Conservation (phyloP, 2,888 invertebrate genomes). For the Melanotus villosus region DNA sequence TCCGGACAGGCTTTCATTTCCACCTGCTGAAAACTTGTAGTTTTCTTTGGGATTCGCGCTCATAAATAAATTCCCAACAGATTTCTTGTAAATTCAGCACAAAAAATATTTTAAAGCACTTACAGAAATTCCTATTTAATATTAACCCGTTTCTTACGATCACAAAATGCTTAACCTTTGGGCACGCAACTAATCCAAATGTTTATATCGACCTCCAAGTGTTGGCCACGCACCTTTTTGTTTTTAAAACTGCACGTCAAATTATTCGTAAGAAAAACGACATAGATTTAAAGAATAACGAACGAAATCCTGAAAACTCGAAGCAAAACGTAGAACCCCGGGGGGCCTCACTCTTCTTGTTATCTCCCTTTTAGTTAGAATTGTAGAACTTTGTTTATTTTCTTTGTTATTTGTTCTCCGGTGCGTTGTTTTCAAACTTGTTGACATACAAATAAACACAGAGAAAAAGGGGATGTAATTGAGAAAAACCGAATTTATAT, state of each 20-base stretch:
- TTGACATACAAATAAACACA: conserved; percentile 4
- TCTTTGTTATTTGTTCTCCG: conserved; percentile 5
- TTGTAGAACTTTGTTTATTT: conserved; percentile 1
- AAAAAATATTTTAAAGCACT: no score
- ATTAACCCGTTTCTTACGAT: no score
- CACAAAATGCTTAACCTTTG: neutral
- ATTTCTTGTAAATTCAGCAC: no score
- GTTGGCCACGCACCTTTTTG: conserved; percentile 12
- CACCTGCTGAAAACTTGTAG: no score
- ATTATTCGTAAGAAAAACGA: neutral
- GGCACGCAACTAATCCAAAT: conserved; percentile 2
- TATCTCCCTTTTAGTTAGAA: no score
- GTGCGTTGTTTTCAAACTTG: conserved; percentile 15
- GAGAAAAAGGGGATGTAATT: neutral
- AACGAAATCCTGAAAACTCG: neutral
- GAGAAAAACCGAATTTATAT: no score
- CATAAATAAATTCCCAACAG: no score
- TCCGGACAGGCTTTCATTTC: no score
- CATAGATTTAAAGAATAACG: neutral
- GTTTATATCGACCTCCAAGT: conserved; percentile 6
- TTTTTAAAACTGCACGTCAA: neutral
- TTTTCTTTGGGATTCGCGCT: no score
- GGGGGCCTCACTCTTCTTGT: neutral
- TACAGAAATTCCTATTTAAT: no score
- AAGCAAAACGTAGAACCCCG: neutral